phyloP scores from a whole-genome alignment of 1,140 invertebrate species.

The Lepidotrigona ventralis region DNA sequence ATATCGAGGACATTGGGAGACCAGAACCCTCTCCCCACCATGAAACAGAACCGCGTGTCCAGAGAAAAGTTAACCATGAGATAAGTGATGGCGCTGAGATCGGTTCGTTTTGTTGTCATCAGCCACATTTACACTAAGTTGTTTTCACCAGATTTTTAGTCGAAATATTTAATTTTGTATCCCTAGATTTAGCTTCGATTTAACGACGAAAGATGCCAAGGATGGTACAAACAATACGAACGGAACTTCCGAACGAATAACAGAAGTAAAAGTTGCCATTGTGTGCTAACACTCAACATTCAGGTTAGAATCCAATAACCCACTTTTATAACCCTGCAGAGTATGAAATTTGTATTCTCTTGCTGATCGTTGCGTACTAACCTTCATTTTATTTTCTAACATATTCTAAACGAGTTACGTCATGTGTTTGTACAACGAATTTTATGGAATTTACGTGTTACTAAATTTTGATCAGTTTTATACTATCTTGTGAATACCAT shows the following conservation, averaged over 20 bases:
- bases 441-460: neutral
- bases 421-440: neutral
- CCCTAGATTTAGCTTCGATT: conserved; percentile 11
- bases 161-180: conserved; percentile 48
- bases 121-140: conserved; percentile 67
- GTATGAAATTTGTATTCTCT: neutral
- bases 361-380: neutral
- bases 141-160: conserved; percentile 65
- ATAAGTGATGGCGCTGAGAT: conserved; percentile 45
- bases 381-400: neutral
- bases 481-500: neutral
- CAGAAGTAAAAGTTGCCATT: conserved; percentile 32
- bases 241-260: conserved; percentile 16
- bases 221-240: conserved; percentile 13
- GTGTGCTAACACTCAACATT: conserved; percentile 47
- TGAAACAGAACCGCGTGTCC: conserved; percentile 38
- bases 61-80: conserved; percentile 19
- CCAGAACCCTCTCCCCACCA: conserved; percentile 5
- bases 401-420: neutral
- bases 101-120: conserved; percentile 71
- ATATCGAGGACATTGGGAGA: neutral
- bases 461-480: neutral
- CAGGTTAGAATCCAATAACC: conserved; percentile 73
- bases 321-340: conserved; percentile 58
- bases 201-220: conserved; percentile 39